Base-by-base conservation (phyloP, 1,140 invertebrate genomes). In the Gonatopus flavifemur region DNA sequence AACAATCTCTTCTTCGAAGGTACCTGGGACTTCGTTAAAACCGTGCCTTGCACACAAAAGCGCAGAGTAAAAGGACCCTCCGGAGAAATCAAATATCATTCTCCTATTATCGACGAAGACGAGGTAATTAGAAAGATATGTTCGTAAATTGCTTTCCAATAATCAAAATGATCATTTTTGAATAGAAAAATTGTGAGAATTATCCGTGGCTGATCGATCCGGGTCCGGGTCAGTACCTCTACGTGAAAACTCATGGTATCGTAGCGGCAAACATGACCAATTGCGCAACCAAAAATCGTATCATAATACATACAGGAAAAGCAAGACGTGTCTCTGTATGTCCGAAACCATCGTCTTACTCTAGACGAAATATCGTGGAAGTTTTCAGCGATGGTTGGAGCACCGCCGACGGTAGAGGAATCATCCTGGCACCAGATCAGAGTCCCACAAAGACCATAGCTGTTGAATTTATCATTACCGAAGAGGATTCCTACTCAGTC, bases 381-480 rank as follows among this genome's bases (percentile, higher is more conserved):
- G 83, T 93, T 33, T 93, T 93, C 66, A 92, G 89, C 36, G 86
- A 90, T 48, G 90, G 90, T 19, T 93, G 90, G 90, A 81, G 81
- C 21, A 76, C 78, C 37, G 76, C 82, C 16, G n/a, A n/a, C n/a
- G n/a, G n/a, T n/a, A 75, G 77, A 32, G 74, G 80, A 1, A 76
- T 83, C 42, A 78, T 84, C 3, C 78, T 86, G 46, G 77, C 77
- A 21, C 80, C 85, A 21, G 81, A 79, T 47, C 73, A 80, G 38
- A 82, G 86, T 62, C 80, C 84, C 57, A 81, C 87, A 1, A 78
- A 85, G 46, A 86, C 84, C 35, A 81, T 93, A 2, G 82, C 88
- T 28, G 83, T 93, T 4, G 90, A 93, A 63, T 88, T 91, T 47
- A 78, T 91, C 39, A 84, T 87, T 13, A 82, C 84, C 36, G 88